Evolutionary conservation across 2,888 invertebrate genomes (phyloP), one percentile per base, ranked within the genome.

Genomic region (Anthrax anthrax): DNA sequence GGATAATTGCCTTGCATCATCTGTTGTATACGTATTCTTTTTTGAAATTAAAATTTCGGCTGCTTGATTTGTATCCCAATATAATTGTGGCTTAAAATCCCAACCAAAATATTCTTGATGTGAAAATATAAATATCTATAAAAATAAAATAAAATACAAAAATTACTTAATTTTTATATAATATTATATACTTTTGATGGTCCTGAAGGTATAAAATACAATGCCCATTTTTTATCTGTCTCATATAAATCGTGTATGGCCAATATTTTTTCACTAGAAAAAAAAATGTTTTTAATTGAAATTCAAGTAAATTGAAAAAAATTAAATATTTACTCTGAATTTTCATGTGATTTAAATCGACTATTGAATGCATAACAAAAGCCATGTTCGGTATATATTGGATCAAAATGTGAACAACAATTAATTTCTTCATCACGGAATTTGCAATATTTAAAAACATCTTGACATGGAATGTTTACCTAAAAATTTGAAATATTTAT

Each of bases 11-110:
- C 77, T 70, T 0, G 84, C 82, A 58, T 84, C 82, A 47, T 76
- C 75, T 0, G 84, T 84, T 1, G 84, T 84, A 60, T 84, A 84
- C 0, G 84, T 84, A 59, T 81, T 78, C 57, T 83, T 82, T 19
- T 83, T 78, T 0, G 81, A 80, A 59, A 85, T 66, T 5, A 68
- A 57, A 14, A 67, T 58, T 49, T 65, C 67, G 3, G 61, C 62
- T 1, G 58, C 49, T 50, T 66, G 60, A 32, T 56, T 58, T 43
- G 59, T 73, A 39, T 77, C 75, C 84, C 84, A 84, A 2, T 77
- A 69, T 52, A 81, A 78, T 57, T 84, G 83, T 0, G 82, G 77
- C 55, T 75, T 76, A 55, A 78, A 74, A 53, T 83, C 83, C 23
- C 78, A 60, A 0, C 79, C 78, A 2, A 82, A 78, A 62, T 79